Evolutionary conservation across 2,797 vertebrate genomes (phyloP), one percentile per base, ranked within the genome.

Genomic region (Propithecus perrieri): DNA sequence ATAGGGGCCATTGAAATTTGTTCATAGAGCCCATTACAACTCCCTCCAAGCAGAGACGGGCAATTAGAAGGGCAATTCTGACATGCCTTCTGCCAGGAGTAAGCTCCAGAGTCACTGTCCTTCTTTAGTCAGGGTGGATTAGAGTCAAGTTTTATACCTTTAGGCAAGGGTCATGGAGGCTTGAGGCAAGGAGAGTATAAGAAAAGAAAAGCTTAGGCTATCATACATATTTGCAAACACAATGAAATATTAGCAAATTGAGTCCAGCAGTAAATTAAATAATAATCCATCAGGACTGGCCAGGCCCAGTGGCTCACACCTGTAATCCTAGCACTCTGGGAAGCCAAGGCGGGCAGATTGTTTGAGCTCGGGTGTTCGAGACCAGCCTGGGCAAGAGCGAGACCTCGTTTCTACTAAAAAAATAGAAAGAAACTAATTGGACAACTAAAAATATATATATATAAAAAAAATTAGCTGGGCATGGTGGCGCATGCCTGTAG

Each of bases 361-460:
- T 22, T 55, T 55, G 18, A 55, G 53, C 20, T 55, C 53, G 2
- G 18, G 53, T 7, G 53, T 55, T 55, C 7, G 18, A 55, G 53
- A 20, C 53, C 53, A 22, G 53, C 53, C 18, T 55, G 53, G 20
- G 18, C 53, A 55, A 55, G 53, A 55, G 53, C 7, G 18, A 55
- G 53, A 55, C 53, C 53, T 6, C 18, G 18, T 53, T 18, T 53
- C 53, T 53, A 53, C 18, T 53, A 53, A 53, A 53, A 53, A 53
- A 86, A 78, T 38, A 3, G 38, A 38, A 3, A 3, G 2, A 3
- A 38, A 3, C 2, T 38, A 3, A 38, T 38, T n/a, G n/a, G n/a
- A n/a, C 38, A 38, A 2, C 3, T 38, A 3, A 38, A 3, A 38
- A 2, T 38, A 38, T 2, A 38, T 3, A 38, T 38, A n/a, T n/a